These are phyloP conservation scores for Podabrus alpinus DNA, from an alignment of 2,888 invertebrate genomes.

Conservation along the genomic window DNA sequence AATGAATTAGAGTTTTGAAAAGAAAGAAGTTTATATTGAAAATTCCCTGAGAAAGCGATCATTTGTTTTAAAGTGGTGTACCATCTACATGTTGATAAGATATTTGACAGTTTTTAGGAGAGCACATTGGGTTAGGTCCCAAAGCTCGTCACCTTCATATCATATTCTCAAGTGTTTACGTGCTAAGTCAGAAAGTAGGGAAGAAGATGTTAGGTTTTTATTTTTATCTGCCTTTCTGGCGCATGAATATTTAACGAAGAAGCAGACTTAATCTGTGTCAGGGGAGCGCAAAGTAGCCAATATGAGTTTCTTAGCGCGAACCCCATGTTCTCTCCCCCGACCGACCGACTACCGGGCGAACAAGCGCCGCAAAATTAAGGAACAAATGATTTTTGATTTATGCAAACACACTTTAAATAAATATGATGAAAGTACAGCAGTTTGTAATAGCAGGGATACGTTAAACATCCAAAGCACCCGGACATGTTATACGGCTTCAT, in stretches of 20 bases:
- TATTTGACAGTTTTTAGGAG: slow-evolving; percentile 25
- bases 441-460: slow-evolving; percentile 18
- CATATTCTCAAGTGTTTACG: slow-evolving; percentile 56
- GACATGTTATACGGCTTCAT: slow-evolving; percentile 36
- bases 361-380: slow-evolving; percentile 48
- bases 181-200: slow-evolving; percentile 48
- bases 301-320: slow-evolving; percentile 52
- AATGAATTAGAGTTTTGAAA: neutral
- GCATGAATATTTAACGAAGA: slow-evolving; percentile 64
- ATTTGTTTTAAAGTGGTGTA: slow-evolving; percentile 24
- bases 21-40: slow-evolving; percentile 4
- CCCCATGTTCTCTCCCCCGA: slow-evolving; percentile 23
- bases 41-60: slow-evolving; percentile 23
- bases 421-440: slow-evolving; percentile 25
- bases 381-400: slow-evolving; percentile 53
- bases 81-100: slow-evolving; percentile 31
- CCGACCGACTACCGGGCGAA: slow-evolving; percentile 14
- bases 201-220: slow-evolving; percentile 55
- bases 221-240: slow-evolving; percentile 62
- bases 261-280: slow-evolving; percentile 64
- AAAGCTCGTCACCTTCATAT: slow-evolving; percentile 48
- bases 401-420: slow-evolving; percentile 40
- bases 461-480: slow-evolving; percentile 22
- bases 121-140: slow-evolving; percentile 21
- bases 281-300: slow-evolving; percentile 58